phyloP scores from a whole-genome alignment of 2,888 invertebrate genomes.

The Nineta flava region DNA sequence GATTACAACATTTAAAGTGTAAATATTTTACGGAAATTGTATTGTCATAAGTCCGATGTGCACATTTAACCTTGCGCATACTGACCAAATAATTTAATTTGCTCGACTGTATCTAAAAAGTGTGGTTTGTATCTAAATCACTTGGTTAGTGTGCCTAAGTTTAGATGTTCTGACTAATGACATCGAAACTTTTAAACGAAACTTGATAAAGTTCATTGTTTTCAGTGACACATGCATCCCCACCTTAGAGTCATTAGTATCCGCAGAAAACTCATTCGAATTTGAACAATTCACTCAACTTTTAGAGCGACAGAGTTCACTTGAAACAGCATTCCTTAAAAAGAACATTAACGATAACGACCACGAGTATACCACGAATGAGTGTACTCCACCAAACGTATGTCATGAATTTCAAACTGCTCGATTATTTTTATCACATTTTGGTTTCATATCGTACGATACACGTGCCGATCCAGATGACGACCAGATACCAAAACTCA shows the following conservation, averaged over 20 bases:
- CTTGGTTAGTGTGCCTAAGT: too few relatives aligned
- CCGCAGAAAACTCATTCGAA: constrained; percentile 30
- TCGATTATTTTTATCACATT: constrained; percentile 85
- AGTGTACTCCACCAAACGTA: constrained; percentile 63
- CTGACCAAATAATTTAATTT: too few relatives aligned
- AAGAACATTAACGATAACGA: constrained; percentile 10
- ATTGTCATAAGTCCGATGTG: background rate
- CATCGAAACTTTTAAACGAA: too few relatives aligned
- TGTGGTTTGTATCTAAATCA: too few relatives aligned
- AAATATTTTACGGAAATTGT: constrained; percentile 22
- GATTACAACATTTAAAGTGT: constrained; percentile 69
- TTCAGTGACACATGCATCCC: constrained; percentile 81
- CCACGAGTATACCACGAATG: constrained; percentile 37
- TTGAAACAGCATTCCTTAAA: constrained; percentile 15
- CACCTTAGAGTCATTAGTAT: constrained; percentile 60
- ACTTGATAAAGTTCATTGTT: constrained; percentile 3
- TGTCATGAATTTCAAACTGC: constrained; percentile 93
- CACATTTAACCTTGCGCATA: too few relatives aligned
- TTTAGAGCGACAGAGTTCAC: constrained; percentile 49
- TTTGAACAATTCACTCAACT: constrained; percentile 53
- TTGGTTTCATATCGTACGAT: constrained; percentile 68
- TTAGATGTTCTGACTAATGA: too few relatives aligned
- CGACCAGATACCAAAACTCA: constrained; percentile 36
- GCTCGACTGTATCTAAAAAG: too few relatives aligned
- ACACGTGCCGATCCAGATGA: constrained; percentile 29